These are phyloP conservation scores for Perccottus glenii DNA, from an alignment of 2,113 vertebrate species.

Conservation along the genomic window DNA sequence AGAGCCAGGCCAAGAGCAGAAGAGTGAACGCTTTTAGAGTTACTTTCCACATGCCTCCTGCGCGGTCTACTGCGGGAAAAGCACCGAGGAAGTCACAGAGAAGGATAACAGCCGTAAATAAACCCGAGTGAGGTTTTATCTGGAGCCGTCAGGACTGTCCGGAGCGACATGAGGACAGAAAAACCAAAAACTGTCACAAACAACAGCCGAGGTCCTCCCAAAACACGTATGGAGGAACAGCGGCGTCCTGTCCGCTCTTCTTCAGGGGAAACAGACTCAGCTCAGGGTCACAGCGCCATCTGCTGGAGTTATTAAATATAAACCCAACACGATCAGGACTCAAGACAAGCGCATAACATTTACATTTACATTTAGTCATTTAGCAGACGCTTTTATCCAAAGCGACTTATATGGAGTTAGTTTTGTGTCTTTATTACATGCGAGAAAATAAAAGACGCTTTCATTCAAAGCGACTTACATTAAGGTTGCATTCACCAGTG, in stretches of 20 bases:
- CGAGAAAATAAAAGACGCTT: too few species aligned
- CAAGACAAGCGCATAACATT: too few species aligned
- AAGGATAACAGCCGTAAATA: not conserved
- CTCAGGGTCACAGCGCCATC: not conserved
- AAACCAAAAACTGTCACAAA: not conserved
- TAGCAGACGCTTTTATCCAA: too few species aligned
- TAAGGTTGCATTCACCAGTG: too few species aligned
- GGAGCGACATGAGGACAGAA: slow-evolving; percentile 47
- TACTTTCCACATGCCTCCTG: slow-evolving; percentile 55
- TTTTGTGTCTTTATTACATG: too few species aligned
- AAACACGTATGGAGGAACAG: not conserved
- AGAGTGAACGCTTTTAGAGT: slow-evolving; percentile 30
- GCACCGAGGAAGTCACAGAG: too few species aligned
- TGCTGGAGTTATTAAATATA: too few species aligned
- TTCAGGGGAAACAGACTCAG: not conserved
- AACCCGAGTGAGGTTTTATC: not conserved
- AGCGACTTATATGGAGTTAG: too few species aligned
- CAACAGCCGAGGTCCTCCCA: not conserved
- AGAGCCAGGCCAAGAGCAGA: slow-evolving; percentile 58
- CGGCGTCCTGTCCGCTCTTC: not conserved
- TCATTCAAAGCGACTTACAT: too few species aligned
- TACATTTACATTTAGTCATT: too few species aligned
- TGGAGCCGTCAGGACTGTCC: not conserved
- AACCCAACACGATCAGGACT: too few species aligned
- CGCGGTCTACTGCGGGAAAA: too few species aligned